Percentiles rank a stretch among this genome's conserved stretches.
phyloP scores from a whole-genome alignment of 2,797 vertebrate species.

The Botia almorhae region DNA sequence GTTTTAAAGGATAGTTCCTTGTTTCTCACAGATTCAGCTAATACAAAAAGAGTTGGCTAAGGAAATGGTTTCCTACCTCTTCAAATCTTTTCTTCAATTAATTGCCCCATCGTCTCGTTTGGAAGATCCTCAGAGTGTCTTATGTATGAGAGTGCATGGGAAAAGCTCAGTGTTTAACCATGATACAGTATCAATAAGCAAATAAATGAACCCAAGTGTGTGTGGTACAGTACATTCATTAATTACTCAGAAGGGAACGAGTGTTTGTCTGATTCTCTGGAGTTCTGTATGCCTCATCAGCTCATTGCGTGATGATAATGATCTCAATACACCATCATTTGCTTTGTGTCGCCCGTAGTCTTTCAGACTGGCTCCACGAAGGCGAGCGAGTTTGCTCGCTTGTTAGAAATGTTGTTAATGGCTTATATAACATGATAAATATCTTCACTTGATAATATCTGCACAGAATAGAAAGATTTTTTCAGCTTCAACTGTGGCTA shows the following conservation, averaged over 20 bases:
- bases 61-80: background rate
- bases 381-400: background rate
- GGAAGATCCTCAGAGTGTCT: background rate
- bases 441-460: slow-evolving; percentile 1
- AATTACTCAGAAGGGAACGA: slow-evolving; percentile 34
- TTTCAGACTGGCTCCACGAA: slow-evolving; percentile 1
- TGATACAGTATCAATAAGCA: slow-evolving; percentile 10
- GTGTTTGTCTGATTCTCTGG: slow-evolving; percentile 38
- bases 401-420: slow-evolving; percentile 15
- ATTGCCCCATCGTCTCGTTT: background rate
- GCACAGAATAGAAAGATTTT: background rate
- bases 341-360: slow-evolving; percentile 30
- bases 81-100: background rate
- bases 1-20: background rate
- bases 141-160: background rate
- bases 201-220: slow-evolving; percentile 23
- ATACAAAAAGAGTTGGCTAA: slow-evolving; percentile 20
- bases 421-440: slow-evolving; percentile 15
- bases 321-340: slow-evolving; percentile 38
- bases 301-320: slow-evolving; percentile 44
- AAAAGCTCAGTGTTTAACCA: too few species aligned
- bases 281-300: slow-evolving; percentile 40
- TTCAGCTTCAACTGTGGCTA: background rate
- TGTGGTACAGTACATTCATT: slow-evolving; percentile 10
- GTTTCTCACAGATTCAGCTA: slow-evolving; percentile 8